A percentile compares a stretch with the other conserved stretches of the same genome.
Evolutionary conservation across 2,113 vertebrate genomes (phyloP).

Genomic region (Ciconia stormi): DNA sequence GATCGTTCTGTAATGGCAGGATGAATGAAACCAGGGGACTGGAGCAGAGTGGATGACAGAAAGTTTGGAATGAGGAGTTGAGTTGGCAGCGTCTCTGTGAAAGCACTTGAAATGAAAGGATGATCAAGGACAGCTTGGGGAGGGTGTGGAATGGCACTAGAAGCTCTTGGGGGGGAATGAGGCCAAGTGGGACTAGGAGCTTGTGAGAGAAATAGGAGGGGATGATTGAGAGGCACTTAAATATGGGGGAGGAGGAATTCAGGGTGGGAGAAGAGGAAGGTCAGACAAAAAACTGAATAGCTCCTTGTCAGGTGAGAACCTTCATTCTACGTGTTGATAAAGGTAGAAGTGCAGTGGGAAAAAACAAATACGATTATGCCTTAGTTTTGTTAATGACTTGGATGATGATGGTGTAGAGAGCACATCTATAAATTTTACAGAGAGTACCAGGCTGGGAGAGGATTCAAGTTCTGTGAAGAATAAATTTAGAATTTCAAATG

Average conservation of each 20-base stretch:
- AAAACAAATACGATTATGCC: background rate
- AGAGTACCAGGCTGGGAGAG: background rate
- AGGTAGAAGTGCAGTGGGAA: background rate
- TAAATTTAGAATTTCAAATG: background rate
- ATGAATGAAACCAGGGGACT: background rate
- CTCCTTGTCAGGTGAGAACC: background rate
- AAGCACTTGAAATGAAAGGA: background rate
- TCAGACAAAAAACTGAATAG: background rate
- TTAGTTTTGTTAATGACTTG: background rate
- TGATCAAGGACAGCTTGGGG: background rate
- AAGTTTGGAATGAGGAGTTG: background rate
- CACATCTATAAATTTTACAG: background rate
- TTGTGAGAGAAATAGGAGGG: background rate
- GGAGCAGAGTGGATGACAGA: background rate
- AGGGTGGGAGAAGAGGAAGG: background rate
- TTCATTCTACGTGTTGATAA: background rate
- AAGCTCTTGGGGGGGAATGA: background rate
- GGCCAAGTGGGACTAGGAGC: background rate
- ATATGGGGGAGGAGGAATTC: background rate
- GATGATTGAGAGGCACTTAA: background rate
- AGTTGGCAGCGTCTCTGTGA: background rate
- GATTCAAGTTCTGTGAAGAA: background rate
- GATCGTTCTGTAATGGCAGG: accelerated
- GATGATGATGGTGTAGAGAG: background rate
- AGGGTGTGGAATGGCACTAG: background rate